Evolutionary conservation across 2,888 invertebrate genomes (phyloP).

Genomic region (Piscicola geometra): DNA sequence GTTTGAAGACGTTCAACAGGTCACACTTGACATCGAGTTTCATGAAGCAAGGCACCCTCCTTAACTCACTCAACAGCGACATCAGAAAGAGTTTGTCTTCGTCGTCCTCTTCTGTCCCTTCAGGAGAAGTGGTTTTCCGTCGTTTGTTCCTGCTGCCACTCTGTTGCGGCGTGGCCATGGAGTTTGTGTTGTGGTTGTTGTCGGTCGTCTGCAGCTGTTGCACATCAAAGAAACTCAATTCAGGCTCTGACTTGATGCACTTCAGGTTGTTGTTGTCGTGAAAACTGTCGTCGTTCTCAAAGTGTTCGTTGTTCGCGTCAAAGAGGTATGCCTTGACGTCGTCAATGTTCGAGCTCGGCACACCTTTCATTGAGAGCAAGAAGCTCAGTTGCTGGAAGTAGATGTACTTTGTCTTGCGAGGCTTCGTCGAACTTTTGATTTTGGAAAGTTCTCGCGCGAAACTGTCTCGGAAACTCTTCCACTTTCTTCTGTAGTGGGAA

Average conservation of each 20-base stretch:
- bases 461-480: conserved; percentile 32
- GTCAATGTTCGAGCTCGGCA: conserved; percentile 15
- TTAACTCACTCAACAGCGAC: conserved; percentile 14
- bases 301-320: neutral
- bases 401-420: conserved; percentile 28
- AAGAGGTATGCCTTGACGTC: conserved; percentile 20
- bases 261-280: conserved; percentile 2
- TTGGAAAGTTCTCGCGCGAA: conserved; percentile 26
- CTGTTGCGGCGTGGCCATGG: neutral
- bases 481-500: conserved; percentile 28
- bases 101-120: conserved; percentile 2
- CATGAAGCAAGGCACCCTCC: conserved; percentile 14
- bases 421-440: conserved; percentile 26
- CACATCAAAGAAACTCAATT: conserved; percentile 23
- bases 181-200: conserved; percentile 1
- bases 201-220: conserved; percentile 5
- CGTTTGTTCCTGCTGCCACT: neutral
- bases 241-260: conserved; percentile 6
- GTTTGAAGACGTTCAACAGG: conserved; percentile 28
- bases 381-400: conserved; percentile 27
- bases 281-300: conserved; percentile 13
- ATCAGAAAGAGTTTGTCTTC: conserved; percentile 29
- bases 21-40: conserved; percentile 32
- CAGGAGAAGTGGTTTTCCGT: conserved; percentile 8
- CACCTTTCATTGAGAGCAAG: conserved; percentile 19